phyloP scores from a whole-genome alignment of 2,113 vertebrate species.

The Neodontobutis hainanensis region DNA sequence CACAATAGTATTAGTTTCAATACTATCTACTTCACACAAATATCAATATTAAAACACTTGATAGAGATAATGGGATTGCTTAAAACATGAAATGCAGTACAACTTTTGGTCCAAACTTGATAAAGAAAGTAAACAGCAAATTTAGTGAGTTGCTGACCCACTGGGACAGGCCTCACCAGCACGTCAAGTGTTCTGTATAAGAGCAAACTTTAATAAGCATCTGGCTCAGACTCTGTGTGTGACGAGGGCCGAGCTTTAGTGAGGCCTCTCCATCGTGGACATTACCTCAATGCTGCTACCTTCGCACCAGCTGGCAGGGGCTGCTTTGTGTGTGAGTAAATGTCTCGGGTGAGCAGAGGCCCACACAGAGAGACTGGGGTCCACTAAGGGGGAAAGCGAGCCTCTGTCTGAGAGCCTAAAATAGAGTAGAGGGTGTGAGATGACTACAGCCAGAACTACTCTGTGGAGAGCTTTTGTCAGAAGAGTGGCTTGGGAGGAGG shows the following conservation, averaged over 20 bases:
- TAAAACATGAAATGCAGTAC: neutral
- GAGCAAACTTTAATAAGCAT: slow-evolving; percentile 42
- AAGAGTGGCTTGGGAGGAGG: slow-evolving; percentile 1
- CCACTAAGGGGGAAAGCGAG: slow-evolving; percentile 39
- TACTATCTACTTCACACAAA: neutral
- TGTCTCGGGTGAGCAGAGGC: slow-evolving; percentile 41
- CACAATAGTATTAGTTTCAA: neutral
- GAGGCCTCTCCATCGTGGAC: slow-evolving; percentile 26
- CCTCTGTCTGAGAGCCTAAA: slow-evolving; percentile 66
- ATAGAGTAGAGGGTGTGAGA: slow-evolving; percentile 67
- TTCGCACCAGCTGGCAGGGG: slow-evolving; percentile 58
- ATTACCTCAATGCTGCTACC: slow-evolving; percentile 55
- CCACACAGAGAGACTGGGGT: slow-evolving; percentile 62
- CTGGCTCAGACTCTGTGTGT: slow-evolving; percentile 13
- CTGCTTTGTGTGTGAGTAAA: slow-evolving; percentile 41
- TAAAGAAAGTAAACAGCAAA: neutral
- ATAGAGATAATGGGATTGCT: no score
- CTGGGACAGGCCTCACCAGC: slow-evolving; percentile 29
- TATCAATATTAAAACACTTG: no score
- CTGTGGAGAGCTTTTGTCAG: slow-evolving; percentile 50
- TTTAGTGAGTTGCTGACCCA: neutral
- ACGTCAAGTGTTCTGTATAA: slow-evolving; percentile 24
- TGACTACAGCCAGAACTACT: slow-evolving; percentile 47
- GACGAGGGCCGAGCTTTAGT: slow-evolving; percentile 22
- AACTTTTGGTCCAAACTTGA: neutral